A percentile compares a stretch with the other conserved stretches of the same genome.
phyloP scores from a whole-genome alignment of 2,797 vertebrate genomes.

The Phoeniculus purpureus region DNA sequence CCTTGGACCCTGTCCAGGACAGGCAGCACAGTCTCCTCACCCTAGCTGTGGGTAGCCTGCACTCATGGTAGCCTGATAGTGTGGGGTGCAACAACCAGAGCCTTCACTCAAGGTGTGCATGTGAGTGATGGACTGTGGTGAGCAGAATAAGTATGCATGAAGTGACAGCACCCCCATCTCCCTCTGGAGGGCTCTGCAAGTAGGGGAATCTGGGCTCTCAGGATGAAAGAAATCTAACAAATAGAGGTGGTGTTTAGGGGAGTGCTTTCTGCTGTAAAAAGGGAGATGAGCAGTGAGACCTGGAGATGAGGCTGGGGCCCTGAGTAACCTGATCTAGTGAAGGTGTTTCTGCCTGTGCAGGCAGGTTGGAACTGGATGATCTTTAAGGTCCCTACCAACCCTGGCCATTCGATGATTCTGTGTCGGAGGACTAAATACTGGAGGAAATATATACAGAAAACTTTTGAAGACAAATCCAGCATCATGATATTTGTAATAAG shows the following conservation, averaged over 20 bases:
- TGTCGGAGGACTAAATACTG: neutral
- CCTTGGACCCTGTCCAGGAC: neutral
- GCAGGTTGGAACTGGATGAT: no score
- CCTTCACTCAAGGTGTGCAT: fast-evolving
- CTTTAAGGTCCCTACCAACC: no score
- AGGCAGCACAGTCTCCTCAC: neutral
- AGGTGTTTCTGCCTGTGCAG: no score
- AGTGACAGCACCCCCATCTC: no score
- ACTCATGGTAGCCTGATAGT: fast-evolving
- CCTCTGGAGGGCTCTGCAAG: neutral
- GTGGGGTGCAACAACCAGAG: neutral
- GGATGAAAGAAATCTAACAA: neutral
- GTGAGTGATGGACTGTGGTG: neutral
- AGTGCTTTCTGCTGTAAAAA: neutral
- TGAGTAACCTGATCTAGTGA: no score
- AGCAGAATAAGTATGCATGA: neutral
- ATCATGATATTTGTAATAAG: neutral
- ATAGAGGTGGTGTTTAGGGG: neutral
- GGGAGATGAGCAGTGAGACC: neutral
- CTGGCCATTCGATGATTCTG: no score
- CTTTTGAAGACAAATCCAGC: neutral
- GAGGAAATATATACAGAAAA: neutral
- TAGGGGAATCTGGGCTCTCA: neutral
- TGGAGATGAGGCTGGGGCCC: neutral
- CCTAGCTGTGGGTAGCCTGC: neutral